Base-by-base conservation (phyloP, 2,113 vertebrate species). In the Odontophorus gujanensis region DNA sequence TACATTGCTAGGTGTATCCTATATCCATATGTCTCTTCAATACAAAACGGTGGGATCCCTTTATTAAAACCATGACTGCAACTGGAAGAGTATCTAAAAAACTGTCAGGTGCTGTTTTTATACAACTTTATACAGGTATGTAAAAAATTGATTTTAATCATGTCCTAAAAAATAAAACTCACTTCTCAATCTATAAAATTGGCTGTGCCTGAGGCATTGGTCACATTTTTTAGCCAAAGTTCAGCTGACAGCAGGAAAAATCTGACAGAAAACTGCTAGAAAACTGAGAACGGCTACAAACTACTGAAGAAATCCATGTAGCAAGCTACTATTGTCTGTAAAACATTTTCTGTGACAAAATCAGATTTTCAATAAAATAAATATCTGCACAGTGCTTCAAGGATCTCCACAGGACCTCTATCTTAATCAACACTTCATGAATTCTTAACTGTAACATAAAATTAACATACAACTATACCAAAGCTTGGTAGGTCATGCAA, bases 81-180 rank as follows among this genome's bases (percentile, higher is more conserved):
- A 68, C n/a, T 68, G 51, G n/a, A 80, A 45, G 20, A 24, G 25
- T 2, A 4, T 24, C 26, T 48, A 48, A 45, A 22, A 90, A 65
- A 12, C 22, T 62, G 61, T 34, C 51, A 30, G n/a, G 42, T 0
- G 0, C 9, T 57, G 55, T 1, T 59, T 89, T 81, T 59, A 75
- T 30, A 53, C 6, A 67, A 59, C 43, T 78, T 75, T 36, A 63
- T 22, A 79, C 89, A 69, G 7, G 88, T 40, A 79, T 6, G 6
- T 48, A 22, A 62, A 87, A 22, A 11, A 4, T 1, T 85, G 18
- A 79, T 32, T 72, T 81, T 48, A 48, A 73, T 57, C 21, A 63
- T 19, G 32, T 21, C 24, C 11, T 53, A 89, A 86, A 83, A 47
- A 30, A 55, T 65, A 62, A 65, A 57, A 69, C 4, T 45, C 42